phyloP scores from a whole-genome alignment of 2,888 invertebrate species.

The Chrysina gloriosa region DNA sequence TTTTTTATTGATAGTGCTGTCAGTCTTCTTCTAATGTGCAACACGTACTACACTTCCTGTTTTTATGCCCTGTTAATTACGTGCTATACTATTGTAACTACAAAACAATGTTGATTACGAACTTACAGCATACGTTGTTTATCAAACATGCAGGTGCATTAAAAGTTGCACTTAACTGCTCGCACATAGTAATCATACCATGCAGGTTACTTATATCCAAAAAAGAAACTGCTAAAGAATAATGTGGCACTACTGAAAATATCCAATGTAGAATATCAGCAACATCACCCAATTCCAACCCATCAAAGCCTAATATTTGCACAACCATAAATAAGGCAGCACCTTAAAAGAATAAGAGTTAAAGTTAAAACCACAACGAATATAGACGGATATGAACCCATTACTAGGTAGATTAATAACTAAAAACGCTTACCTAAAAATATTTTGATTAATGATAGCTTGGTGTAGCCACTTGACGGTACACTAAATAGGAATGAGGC shows the following conservation, averaged over 20 bases:
- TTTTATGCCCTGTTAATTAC: no score
- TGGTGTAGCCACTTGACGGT: conserved; percentile 81
- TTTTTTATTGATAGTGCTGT: no score
- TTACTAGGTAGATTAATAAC: no score
- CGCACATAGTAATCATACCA: conserved; percentile 42
- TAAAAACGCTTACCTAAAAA: conserved; percentile 76
- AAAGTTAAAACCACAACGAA: no score
- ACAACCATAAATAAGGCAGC: conserved; percentile 78
- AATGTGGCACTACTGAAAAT: conserved; percentile 80
- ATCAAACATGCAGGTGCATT: not conserved
- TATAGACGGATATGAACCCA: no score
- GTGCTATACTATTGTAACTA: no score
- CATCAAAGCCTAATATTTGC: conserved; percentile 73
- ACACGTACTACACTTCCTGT: no score
- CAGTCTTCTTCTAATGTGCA: no score
- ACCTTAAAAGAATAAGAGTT: conserved; percentile 67
- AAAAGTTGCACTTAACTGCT: not conserved
- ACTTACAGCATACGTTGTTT: not conserved
- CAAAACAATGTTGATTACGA: not conserved
- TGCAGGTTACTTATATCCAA: conserved; percentile 55
- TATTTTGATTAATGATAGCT: conserved; percentile 78
- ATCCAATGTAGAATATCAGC: conserved; percentile 73
- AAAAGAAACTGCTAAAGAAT: conserved; percentile 69
- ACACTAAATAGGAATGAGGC: conserved; percentile 76
- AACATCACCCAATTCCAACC: conserved; percentile 70